Base-by-base conservation (phyloP, 2,113 vertebrate species). In the Vimba vimba region DNA sequence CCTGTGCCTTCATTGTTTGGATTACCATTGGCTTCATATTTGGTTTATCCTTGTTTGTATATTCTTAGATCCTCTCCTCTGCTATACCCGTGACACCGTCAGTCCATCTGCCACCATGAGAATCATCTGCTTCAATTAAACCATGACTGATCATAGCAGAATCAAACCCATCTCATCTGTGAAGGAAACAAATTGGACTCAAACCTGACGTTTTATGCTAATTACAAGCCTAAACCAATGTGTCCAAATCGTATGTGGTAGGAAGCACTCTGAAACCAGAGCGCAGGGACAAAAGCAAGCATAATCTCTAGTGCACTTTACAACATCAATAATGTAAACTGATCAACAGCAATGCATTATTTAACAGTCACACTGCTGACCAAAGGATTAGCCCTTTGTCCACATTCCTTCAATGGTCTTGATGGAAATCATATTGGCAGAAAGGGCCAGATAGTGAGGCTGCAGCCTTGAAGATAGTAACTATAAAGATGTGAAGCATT, bases 271-370 rank as follows among this genome's bases (percentile, higher is more conserved):
- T 33, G 84, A 82, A 85, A 82, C 57, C 45, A 23, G 43, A 77
- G 47, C 52, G 11, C 69, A 57, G n/a, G 30, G 4, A 62, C 75
- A 74, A 82, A 80, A 89, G 39, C 23, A 86, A 81, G 83, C 88
- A 84, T 71, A 87, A 83, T 85, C 60, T 86, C 87, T 84, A 23
- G 80, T 91, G 91, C 91, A 91, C 87, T 93, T 81, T 52, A 84
- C 88, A 87, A 88, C 91, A 93, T 93, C 91, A 94, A 92, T 94
- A 92, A 93, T 94, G 93, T 68, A 93, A 85, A 73, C 83, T 89
- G 90, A 92, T 93, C 90, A 93, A 91, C 88, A 87, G 79, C 76
- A n/a, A 80, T 91, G 83, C 87, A 93, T 91, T 91, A 91, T 91
- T 91, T 73, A 90, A 84, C 30, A 76, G 86, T 86, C n/a, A 80